Evolutionary conservation across 2,888 invertebrate species (phyloP), one percentile per base, ranked within the genome.

Genomic region (Coelinius sp.): DNA sequence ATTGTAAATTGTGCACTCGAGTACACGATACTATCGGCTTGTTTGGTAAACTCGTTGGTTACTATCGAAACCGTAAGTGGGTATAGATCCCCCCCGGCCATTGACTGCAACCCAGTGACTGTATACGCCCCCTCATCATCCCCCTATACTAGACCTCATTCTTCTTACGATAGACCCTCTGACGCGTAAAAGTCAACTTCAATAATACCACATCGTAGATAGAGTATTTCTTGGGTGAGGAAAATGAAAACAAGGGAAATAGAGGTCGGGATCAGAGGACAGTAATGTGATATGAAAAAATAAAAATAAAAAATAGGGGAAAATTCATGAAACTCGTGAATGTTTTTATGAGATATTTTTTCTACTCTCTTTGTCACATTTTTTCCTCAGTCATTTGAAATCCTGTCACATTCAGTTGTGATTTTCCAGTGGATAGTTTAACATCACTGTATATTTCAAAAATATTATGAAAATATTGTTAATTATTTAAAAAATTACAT

Each of bases 41-140:
- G 68, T 67, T 71, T 71, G 71, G 41, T 68, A 71, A 71, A 71
- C 63, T 68, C 41, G 56, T 44, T 68, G 62, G 68, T 71, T 71
- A 71, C 71, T 63, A 71, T 71, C 64, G 71, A 71, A 71, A 68
- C 68, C 41, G 52, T 71, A 71, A 68, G 71, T 71, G 52, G 67
- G 8, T 68, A 68, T 71, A 68, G 67, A 68, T 53, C 17, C 53
- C 17, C 53, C 25, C 53, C 67, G 62, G 62, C 52, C 68, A 71
- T 71, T 68, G 71, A 68, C 71, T 71, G 68, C 46, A 59, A 14
- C 20, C 46, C 20, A 8, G 44, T 44, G 14, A 14, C 44, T 5
- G n/a, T n/a, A n/a, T 46, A 20, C 20, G 8, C 44, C 44, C 31
- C 2, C 46, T 8, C 46, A 49, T 14, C 20, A 49, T 20, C 14